Percentiles rank a stretch among this genome's conserved stretches.
phyloP scores from a whole-genome alignment of 2,113 vertebrate genomes.

The Gymnorhina tibicen region DNA sequence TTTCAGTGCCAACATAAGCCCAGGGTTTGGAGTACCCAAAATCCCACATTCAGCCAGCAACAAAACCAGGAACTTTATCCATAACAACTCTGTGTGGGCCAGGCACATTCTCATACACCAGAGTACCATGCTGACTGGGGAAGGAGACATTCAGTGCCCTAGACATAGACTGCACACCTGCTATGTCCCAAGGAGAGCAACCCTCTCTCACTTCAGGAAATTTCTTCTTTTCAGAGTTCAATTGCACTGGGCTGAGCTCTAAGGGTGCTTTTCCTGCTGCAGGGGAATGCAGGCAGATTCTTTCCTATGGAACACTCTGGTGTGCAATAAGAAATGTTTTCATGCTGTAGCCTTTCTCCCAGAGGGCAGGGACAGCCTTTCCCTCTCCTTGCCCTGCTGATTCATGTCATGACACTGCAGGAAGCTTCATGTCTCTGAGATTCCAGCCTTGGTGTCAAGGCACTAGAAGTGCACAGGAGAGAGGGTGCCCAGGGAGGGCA shows the following conservation, averaged over 20 bases:
- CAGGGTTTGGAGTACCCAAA: background rate
- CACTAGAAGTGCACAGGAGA: background rate
- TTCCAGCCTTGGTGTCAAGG: background rate
- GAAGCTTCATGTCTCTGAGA: background rate
- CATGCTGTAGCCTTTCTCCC: background rate
- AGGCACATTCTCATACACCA: background rate
- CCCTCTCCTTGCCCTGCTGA: background rate
- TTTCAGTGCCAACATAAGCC: background rate
- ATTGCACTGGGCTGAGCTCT: background rate
- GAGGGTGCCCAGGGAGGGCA: background rate
- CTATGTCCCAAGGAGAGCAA: background rate
- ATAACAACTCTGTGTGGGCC: background rate
- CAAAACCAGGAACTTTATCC: background rate
- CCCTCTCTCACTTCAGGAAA: background rate
- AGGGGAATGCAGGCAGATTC: background rate
- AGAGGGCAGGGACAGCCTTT: background rate
- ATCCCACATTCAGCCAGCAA: background rate
- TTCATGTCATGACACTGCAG: background rate
- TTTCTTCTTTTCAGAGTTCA: background rate
- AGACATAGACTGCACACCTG: background rate
- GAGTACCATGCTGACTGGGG: background rate
- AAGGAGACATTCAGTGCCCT: background rate
- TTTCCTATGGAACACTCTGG: background rate
- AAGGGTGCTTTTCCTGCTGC: background rate
- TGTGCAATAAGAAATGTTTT: background rate